Evolutionary conservation across 2,113 vertebrate species (phyloP).

Genomic region (Paraplagusia blochii): DNA sequence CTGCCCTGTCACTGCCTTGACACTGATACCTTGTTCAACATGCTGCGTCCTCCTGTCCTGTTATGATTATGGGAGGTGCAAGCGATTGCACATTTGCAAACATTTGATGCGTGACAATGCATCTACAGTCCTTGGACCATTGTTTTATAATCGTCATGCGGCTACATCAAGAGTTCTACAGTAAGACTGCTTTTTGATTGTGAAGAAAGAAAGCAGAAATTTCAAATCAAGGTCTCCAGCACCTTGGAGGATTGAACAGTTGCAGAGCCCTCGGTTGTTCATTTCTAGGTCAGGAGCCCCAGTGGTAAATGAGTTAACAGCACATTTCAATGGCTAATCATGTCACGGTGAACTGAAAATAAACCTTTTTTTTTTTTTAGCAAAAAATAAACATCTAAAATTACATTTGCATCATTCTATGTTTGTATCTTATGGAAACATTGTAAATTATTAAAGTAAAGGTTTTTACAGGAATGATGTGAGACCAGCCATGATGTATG

Average conservation of each 20-base stretch:
- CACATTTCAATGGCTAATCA: slow-evolving; percentile 30
- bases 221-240: slow-evolving; percentile 63
- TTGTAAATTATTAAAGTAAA: too few species aligned
- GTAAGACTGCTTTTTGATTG: slow-evolving; percentile 5
- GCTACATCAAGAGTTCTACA: slow-evolving; percentile 9
- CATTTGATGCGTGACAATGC: too few species aligned
- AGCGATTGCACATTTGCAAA: slow-evolving; percentile 1
- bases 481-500: too few species aligned
- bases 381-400: too few species aligned
- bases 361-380: too few species aligned
- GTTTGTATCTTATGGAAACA: too few species aligned
- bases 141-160: slow-evolving; percentile 10
- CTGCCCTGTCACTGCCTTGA: slow-evolving; percentile 50
- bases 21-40: slow-evolving; percentile 52
- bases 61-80: slow-evolving; percentile 28
- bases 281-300: slow-evolving; percentile 61
- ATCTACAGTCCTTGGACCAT: slow-evolving; percentile 19
- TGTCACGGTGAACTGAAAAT: too few species aligned
- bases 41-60: background rate
- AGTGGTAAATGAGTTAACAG: slow-evolving; percentile 38
- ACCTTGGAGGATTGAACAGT: slow-evolving; percentile 65
- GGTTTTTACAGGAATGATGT: too few species aligned
- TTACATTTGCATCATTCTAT: too few species aligned
- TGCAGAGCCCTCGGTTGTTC: slow-evolving; percentile 32
- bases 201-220: slow-evolving; percentile 25